phyloP scores from a whole-genome alignment of 2,797 vertebrate genomes.

The Amblyopsis hoosieri region DNA sequence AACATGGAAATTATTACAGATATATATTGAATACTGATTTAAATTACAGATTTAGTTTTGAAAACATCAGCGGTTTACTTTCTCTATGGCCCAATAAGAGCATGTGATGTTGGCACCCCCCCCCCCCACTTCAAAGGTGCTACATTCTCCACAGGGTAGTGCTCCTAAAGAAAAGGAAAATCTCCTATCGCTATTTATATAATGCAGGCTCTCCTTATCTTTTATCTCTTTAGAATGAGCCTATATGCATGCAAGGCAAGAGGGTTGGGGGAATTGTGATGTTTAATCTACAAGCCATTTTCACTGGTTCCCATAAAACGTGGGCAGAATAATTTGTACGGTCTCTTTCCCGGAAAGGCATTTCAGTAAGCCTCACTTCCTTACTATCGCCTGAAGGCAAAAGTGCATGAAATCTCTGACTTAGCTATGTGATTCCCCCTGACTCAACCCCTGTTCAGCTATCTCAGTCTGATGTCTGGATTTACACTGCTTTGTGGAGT shows the following conservation, averaged over 20 bases:
- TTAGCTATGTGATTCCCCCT: slow-evolving; percentile 38
- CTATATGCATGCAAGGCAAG: slow-evolving; percentile 46
- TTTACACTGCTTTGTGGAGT: slow-evolving; percentile 37
- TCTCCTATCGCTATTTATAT: slow-evolving; percentile 45
- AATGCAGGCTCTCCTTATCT: slow-evolving; percentile 31
- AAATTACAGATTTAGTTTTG: background rate
- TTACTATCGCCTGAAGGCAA: slow-evolving; percentile 43
- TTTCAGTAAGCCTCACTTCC: slow-evolving; percentile 25
- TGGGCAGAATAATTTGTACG: slow-evolving; percentile 53
- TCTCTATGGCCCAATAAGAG: slow-evolving; percentile 16
- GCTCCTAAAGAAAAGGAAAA: slow-evolving; percentile 33
- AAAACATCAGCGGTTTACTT: slow-evolving; percentile 16
- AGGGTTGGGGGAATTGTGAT: slow-evolving; percentile 51
- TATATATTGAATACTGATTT: slow-evolving; percentile 23
- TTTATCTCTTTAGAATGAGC: slow-evolving; percentile 58
- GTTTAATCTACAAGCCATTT: slow-evolving; percentile 50
- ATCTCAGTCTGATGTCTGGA: slow-evolving; percentile 40
- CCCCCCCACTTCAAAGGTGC: slow-evolving; percentile 31
- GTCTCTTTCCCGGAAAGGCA: slow-evolving; percentile 23
- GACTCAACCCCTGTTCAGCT: slow-evolving; percentile 46
- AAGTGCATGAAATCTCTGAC: slow-evolving; percentile 25
- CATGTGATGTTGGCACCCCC: slow-evolving; percentile 25
- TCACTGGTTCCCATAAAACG: slow-evolving; percentile 43
- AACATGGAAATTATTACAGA: slow-evolving; percentile 28
- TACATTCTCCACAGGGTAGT: slow-evolving; percentile 24